A percentile compares a stretch with the other conserved stretches of the same genome.
Evolutionary conservation across 2,888 invertebrate genomes (phyloP).

Genomic region (Melangyna quadrimaculata): DNA sequence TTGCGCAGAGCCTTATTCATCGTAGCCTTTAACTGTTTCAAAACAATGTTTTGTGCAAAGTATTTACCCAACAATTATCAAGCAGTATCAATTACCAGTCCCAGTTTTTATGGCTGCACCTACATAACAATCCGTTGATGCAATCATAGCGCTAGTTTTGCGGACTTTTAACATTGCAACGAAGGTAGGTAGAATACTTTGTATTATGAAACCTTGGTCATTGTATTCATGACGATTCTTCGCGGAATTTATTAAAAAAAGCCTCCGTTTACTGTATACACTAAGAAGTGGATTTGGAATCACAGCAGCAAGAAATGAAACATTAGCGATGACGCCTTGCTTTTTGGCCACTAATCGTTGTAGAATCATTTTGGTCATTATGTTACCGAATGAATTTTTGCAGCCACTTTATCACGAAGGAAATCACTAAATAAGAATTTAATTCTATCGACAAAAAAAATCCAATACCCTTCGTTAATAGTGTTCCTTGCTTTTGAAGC

Average conservation of each 20-base stretch:
- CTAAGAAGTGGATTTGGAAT: constrained; percentile 91
- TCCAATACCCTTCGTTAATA: too few relatives aligned
- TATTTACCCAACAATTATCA: constrained; percentile 75
- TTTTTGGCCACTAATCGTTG: constrained; percentile 91
- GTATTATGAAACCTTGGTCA: constrained; percentile 88
- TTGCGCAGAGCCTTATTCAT: constrained; percentile 77
- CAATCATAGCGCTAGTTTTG: constrained; percentile 88
- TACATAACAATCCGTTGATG: constrained; percentile 88
- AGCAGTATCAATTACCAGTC: constrained; percentile 74
- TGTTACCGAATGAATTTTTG: constrained; percentile 90
- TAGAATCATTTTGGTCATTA: constrained; percentile 93
- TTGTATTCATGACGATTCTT: constrained; percentile 89
- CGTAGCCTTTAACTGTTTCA: constrained; percentile 76
- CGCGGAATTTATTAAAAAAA: constrained; percentile 90
- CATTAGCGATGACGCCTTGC: constrained; percentile 93
- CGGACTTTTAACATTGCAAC: constrained; percentile 94
- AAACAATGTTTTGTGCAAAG: constrained; percentile 76
- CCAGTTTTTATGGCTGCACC: constrained; percentile 85
- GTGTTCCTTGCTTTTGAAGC: too few relatives aligned
- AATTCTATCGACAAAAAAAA: too few relatives aligned
- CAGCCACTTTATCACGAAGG: constrained; percentile 86
- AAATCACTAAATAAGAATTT: too few relatives aligned
- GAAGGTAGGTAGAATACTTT: constrained; percentile 92
- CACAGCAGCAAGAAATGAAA: constrained; percentile 91
- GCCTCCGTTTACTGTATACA: constrained; percentile 94